phyloP scores from a whole-genome alignment of 2,797 vertebrate species.

The Echiichthys vipera region DNA sequence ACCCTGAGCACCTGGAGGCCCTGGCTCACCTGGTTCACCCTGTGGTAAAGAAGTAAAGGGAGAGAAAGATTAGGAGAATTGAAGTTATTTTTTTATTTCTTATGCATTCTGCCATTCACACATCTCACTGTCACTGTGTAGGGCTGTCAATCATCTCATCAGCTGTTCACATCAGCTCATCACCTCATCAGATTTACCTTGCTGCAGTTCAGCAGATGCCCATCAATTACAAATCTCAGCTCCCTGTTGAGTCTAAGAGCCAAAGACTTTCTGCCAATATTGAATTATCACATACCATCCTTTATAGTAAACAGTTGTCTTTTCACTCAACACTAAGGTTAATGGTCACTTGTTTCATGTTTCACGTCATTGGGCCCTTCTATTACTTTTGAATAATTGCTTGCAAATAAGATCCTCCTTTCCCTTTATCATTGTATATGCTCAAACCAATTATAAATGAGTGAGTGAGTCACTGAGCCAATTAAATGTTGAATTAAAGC shows the following conservation, averaged over 20 bases:
- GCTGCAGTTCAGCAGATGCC: no score
- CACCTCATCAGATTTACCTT: no score
- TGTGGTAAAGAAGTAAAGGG: conserved; percentile 44
- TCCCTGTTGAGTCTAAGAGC: no score
- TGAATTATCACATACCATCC: no score
- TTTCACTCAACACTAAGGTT: conserved; percentile 12
- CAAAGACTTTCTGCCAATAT: no score
- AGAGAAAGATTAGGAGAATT: conserved; percentile 11
- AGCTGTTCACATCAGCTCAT: no score
- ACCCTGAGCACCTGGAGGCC: conserved; percentile 89
- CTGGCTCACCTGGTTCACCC: conserved; percentile 89
- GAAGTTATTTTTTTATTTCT: no score
- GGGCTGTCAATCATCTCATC: no score
- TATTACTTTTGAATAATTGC: conserved; percentile 61
- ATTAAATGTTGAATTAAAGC: conserved; percentile 70
- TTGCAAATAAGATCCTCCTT: conserved; percentile 38
- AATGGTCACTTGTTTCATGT: conserved; percentile 32
- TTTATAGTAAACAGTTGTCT: no score
- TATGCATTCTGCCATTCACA: no score
- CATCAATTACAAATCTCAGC: no score
- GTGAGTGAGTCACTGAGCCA: conserved; percentile 61
- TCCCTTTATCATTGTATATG: conserved; percentile 38
- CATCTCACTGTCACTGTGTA: no score
- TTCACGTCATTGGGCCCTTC: conserved; percentile 36
- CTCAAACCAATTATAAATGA: conserved; percentile 53